phyloP scores from a whole-genome alignment of 1,140 invertebrate species.

The Euura saliciscinereae region DNA sequence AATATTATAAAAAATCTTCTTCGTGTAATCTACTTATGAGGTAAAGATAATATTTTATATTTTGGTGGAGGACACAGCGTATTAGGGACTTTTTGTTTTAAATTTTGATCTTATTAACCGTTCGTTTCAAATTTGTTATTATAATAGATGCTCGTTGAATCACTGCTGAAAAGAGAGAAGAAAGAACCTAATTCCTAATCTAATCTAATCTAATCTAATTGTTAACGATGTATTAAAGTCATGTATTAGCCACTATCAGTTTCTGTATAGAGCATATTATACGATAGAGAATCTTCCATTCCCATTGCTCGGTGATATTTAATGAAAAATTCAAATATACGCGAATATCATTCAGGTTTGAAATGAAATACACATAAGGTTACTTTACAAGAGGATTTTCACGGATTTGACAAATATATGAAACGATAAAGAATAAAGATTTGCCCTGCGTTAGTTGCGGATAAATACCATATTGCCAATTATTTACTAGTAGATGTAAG shows the following conservation, averaged over 20 bases:
- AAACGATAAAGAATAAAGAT: no score
- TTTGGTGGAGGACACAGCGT: conserved; percentile 2
- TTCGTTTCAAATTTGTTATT: not conserved
- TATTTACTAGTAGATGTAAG: not conserved
- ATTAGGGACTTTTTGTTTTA: not conserved
- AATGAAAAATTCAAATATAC: no score
- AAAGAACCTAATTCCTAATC: not conserved
- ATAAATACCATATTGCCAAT: conserved; percentile 16
- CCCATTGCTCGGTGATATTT: no score
- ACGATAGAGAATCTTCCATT: no score
- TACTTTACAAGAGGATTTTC: not conserved
- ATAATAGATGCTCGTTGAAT: not conserved
- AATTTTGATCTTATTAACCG: not conserved
- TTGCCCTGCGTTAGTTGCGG: not conserved
- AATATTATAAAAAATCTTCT: no score
- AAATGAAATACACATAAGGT: no score
- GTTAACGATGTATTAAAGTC: not conserved
- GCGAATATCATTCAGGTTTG: no score
- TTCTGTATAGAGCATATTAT: no score
- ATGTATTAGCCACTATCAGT: no score
- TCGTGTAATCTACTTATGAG: no score
- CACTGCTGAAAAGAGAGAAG: not conserved
- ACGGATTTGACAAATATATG: not conserved
- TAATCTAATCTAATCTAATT: not conserved
- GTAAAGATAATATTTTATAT: not conserved